Conservation (phyloP, 2,888 invertebrate genomes). For the Oscheius onirici region DNA sequence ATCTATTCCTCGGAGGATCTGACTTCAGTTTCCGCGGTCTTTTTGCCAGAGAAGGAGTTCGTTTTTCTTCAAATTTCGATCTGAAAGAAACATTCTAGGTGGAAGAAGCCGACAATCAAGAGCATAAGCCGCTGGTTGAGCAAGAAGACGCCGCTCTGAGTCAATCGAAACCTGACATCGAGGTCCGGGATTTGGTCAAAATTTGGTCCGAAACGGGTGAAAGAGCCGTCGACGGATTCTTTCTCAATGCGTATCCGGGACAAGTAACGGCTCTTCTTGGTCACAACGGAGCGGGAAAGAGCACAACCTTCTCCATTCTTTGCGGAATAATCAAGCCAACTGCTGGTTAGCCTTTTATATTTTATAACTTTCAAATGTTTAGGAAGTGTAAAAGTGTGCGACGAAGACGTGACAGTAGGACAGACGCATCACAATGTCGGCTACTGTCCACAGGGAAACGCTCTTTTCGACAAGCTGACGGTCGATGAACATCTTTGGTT, state of each 20-base stretch:
- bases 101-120: conserved; percentile 6
- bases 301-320: conserved; percentile 59
- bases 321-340: conserved; percentile 61
- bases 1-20: conserved; percentile 34
- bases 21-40: conserved; percentile 40
- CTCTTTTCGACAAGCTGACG: conserved; percentile 64
- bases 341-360: conserved; percentile 30
- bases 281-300: conserved; percentile 70
- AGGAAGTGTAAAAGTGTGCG: conserved; percentile 18
- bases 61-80: not conserved
- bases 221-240: conserved; percentile 64
- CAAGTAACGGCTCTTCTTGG: conserved; percentile 69
- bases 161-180: conserved; percentile 56
- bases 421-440: conserved; percentile 18
- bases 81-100: not conserved
- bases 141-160: not conserved
- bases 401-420: not conserved
- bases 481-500: conserved; percentile 66
- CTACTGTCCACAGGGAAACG: conserved; percentile 50
- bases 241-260: conserved; percentile 62
- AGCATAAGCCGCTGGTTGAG: not conserved
- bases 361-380: not conserved
- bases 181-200: conserved; percentile 57
- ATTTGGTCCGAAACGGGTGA: conserved; percentile 60
- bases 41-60: conserved; percentile 26